Base-by-base conservation (phyloP, 2,797 vertebrate species). In the Chanos chanos region DNA sequence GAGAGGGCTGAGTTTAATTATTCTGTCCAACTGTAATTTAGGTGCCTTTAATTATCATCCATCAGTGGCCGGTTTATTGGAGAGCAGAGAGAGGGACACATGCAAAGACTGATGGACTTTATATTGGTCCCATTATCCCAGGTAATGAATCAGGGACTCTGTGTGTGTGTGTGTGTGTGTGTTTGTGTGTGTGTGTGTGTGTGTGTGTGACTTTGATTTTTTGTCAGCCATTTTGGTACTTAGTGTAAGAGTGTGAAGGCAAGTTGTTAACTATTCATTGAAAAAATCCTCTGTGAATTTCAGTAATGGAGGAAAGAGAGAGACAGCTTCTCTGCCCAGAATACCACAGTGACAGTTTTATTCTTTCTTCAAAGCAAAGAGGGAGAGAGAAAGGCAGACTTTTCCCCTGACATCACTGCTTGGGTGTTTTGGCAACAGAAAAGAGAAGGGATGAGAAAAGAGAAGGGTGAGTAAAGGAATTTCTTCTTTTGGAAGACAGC, bases 21-120 rank as follows among this genome's bases (percentile, higher is more conserved):
- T 85, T 84, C 81, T 73, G 73, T 71, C 64, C 31, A 30, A 73
- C 66, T 79, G 82, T 82, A 84, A 83, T 56, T 86, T 75, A 75
- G 74, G 65, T 56, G 5, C 47, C 62, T 85, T 88, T 86, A 81
- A 87, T 89, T 81, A 86, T 80, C 83, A 89, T 89, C 76, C 82
- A 82, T 89, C 86, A 86, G 73, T 68, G 71, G 49, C 78, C 82
- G 86, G 85, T 87, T 87, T 87, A 87, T 83, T 85, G 80, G 82
- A 67, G 72, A 74, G 77, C 4, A 44, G 43, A 39, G 47, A 56
- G 76, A 66, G 73, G 74, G 68, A 71, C 69, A 66, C 27, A 75
- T 75, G 31, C 69, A 16, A 45, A 83, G 81, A 87, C 76, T 68
- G 79, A 87, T 75, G 77, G 71, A 16, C 77, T 69, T 70, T 76